phyloP scores from a whole-genome alignment of 2,113 vertebrate genomes.

The Arizona elegans region DNA sequence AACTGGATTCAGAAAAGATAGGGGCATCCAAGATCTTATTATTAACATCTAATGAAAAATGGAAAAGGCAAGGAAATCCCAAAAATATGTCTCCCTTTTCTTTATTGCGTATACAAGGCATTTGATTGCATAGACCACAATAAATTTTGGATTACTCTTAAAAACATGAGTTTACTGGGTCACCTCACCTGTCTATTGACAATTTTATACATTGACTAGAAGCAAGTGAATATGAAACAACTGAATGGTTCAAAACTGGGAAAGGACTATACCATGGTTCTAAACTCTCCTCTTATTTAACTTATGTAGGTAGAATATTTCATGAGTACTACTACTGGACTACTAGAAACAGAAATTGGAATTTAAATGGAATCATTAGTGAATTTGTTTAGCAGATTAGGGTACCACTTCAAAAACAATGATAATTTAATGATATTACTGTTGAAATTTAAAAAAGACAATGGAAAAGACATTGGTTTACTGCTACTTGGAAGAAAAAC shows the following conservation, averaged over 20 bases:
- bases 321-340: background rate
- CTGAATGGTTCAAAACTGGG: background rate
- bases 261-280: background rate
- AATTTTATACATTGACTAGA: background rate
- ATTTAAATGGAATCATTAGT: background rate
- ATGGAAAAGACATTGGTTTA: background rate
- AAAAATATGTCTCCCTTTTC: background rate
- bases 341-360: background rate
- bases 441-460: background rate
- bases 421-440: background rate
- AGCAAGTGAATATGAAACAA: background rate
- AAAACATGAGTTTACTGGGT: background rate
- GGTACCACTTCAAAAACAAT: background rate
- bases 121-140: background rate
- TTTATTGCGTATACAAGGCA: background rate
- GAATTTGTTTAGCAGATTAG: background rate
- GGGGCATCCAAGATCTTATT: background rate
- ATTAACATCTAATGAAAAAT: background rate
- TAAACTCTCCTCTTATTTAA: background rate
- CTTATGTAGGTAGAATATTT: background rate
- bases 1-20: background rate
- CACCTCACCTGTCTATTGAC: background rate
- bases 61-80: background rate
- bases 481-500: background rate
- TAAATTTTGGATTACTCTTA: background rate